Conservation (phyloP, 2,888 invertebrate genomes). For the Pardosa pseudoannulata region DNA sequence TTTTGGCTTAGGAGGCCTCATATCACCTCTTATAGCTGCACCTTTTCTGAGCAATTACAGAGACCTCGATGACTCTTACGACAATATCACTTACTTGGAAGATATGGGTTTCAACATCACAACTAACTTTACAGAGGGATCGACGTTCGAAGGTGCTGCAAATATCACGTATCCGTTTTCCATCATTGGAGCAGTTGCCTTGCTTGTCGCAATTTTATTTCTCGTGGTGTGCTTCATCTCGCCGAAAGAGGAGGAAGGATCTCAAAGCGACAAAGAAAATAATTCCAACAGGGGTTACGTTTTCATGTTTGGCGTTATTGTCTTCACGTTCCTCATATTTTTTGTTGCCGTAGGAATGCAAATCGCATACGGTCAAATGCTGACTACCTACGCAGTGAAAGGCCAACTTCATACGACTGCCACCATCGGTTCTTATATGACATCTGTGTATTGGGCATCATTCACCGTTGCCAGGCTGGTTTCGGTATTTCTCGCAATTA, state of each 20-base stretch:
- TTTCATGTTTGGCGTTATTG: slow-evolving; percentile 13
- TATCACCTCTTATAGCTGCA: slow-evolving; percentile 78
- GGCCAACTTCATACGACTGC: slow-evolving; percentile 76
- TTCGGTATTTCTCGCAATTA: not conserved
- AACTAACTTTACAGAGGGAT: not conserved
- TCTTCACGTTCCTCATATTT: slow-evolving; percentile 20
- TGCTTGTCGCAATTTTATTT: slow-evolving; percentile 77
- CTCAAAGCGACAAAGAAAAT: not conserved
- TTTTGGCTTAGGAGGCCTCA: slow-evolving; percentile 79
- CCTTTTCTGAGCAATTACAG: slow-evolving; percentile 77
- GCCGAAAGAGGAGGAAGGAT: slow-evolving; percentile 22
- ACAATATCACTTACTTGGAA: too few species aligned
- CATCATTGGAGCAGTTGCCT: slow-evolving; percentile 77
- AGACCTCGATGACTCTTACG: not conserved
- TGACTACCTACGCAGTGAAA: slow-evolving; percentile 77
- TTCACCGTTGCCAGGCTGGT: slow-evolving; percentile 75
- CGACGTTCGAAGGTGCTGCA: not conserved
- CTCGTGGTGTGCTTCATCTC: slow-evolving; percentile 72
- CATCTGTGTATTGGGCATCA: slow-evolving; percentile 78
- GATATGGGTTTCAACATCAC: not conserved
- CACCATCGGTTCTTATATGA: slow-evolving; percentile 76
- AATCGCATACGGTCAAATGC: slow-evolving; percentile 78
- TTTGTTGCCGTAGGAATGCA: slow-evolving; percentile 78
- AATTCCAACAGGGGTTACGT: not conserved
- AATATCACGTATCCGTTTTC: slow-evolving; percentile 76